Evolutionary conservation across 2,113 vertebrate species (phyloP).

Genomic region (Cololabis saira): DNA sequence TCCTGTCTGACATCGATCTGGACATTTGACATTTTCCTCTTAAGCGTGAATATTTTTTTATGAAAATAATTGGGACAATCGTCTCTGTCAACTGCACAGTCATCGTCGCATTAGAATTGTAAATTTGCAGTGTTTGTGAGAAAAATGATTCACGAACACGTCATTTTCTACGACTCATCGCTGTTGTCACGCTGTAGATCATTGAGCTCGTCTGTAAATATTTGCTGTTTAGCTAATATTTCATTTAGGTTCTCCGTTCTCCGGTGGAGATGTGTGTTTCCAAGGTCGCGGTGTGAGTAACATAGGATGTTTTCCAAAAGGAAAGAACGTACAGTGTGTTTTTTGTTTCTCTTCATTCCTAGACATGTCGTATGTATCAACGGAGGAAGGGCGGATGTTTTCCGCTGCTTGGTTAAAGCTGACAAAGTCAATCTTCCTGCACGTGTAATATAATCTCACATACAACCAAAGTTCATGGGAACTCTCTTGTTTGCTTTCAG

Average conservation of each 20-base stretch:
- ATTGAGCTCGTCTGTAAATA: conserved; percentile 55
- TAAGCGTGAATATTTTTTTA: too few relatives aligned
- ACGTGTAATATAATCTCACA: neutral
- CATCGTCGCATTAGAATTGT: too few relatives aligned
- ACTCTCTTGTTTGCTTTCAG: conserved; percentile 27
- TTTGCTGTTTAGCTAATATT: conserved; percentile 70
- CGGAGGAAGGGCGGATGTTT: too few relatives aligned
- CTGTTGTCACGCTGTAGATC: neutral
- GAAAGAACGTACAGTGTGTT: neutral
- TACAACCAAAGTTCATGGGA: neutral
- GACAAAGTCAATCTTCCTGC: neutral
- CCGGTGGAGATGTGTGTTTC: neutral
- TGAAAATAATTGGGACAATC: too few relatives aligned
- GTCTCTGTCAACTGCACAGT: too few relatives aligned
- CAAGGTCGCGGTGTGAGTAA: neutral
- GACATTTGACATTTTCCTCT: neutral
- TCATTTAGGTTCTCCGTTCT: conserved; percentile 20
- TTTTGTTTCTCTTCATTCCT: neutral
- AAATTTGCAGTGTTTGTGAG: neutral
- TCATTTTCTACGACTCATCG: neutral
- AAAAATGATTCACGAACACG: rapidly evolving
- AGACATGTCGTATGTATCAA: neutral
- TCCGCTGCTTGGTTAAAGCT: neutral
- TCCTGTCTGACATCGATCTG: neutral
- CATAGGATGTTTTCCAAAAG: neutral